A percentile compares a stretch with the other conserved stretches of the same genome.
Conservation (phyloP, 2,113 vertebrate genomes). For the Pluvianellus socialis region DNA sequence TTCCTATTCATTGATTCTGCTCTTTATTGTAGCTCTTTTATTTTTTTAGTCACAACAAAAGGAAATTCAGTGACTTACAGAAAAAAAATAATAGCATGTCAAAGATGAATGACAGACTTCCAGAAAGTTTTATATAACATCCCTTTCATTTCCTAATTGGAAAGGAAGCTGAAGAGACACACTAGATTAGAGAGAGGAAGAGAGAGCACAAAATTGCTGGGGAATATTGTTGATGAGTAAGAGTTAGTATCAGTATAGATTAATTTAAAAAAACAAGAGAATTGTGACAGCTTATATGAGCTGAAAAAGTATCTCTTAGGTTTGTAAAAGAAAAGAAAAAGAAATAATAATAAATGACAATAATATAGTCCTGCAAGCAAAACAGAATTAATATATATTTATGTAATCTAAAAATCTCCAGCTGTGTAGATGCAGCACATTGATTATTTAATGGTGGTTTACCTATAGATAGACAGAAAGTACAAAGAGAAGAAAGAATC, state of each 20-base stretch:
- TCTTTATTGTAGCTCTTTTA: background rate
- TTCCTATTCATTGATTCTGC: background rate
- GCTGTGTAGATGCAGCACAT: background rate
- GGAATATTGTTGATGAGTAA: background rate
- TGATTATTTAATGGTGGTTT: background rate
- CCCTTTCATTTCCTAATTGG: background rate
- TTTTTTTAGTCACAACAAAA: background rate
- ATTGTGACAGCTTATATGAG: background rate
- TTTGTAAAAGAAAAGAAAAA: background rate
- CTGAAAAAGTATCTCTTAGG: background rate
- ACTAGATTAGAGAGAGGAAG: background rate
- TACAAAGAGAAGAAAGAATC: background rate
- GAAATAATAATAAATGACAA: background rate
- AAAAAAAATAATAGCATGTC: background rate
- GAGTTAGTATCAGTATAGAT: background rate
- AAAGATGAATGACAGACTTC: background rate
- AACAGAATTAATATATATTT: background rate
- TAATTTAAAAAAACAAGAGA: background rate
- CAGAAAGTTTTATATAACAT: background rate
- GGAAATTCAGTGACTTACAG: background rate
- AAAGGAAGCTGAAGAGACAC: background rate
- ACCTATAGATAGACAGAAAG: background rate
- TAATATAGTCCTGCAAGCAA: background rate
- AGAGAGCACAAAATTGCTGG: background rate
- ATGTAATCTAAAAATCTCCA: background rate